Evolutionary conservation across 53 echinoderm and acorn worm genomes (phyloP), one percentile per base, ranked within the genome.

Genomic region (Glandiceps talaboti): DNA sequence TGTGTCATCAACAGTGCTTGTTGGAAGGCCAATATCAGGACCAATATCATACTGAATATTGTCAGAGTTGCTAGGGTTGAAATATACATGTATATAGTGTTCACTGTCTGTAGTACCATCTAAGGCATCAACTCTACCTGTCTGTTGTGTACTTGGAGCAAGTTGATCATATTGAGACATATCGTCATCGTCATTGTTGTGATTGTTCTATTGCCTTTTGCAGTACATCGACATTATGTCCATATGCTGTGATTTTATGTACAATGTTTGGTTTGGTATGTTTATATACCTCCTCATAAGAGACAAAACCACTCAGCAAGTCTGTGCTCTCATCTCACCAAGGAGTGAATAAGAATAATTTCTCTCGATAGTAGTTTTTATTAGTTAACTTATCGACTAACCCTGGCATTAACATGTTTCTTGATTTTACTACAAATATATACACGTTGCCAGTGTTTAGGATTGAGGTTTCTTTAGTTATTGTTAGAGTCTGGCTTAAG

Each of bases 11-110:
- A 77, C 80, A 76, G 14, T 82, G 31, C 75, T 79, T 29, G 72
- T 78, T 79, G 89, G 30, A 1, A 89, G 33, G 26, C 89, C 83
- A 76, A 86, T 45, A 30, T 83, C 83, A 32, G 79, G 81, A 27
- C 81, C 83, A 1, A 83, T 81, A 31, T 84, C 86, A 83, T 86
- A 86, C 27, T 85, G 79, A 27, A 29, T 76, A 31, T 82, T 14
- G 0, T 1, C 10, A 27, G 64, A 74, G 75, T 79, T 74, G 73
- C 74, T 31, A 78, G 30, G 29, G 31, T 81, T 31, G 30, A 33
- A 30, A 0, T 28, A 28, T 81, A 80, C 29, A 0, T 28, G n/a
- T 81, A 80, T 27, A 27, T 31, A 32, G 14, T 29, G 26, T 14
- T 81, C 79, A 45, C 31, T 30, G 14, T 12, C 33, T 0, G 29